These are phyloP conservation scores for Paralinhomoeus sp. DNA, from an alignment of 2,888 invertebrate species.

Conservation along the genomic window DNA sequence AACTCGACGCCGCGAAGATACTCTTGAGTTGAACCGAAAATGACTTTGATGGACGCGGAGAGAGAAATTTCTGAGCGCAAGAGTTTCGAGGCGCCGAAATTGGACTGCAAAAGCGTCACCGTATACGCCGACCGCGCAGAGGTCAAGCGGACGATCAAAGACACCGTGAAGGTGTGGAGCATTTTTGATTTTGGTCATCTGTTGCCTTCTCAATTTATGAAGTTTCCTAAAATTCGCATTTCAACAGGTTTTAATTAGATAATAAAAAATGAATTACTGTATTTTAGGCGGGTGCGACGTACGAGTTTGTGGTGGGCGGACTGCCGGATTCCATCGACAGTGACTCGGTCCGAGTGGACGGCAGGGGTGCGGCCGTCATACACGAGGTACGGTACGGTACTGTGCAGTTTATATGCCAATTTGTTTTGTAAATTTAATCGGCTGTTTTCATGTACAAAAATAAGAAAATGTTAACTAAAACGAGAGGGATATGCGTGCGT, in stretches of 20 bases:
- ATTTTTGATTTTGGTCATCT: no score
- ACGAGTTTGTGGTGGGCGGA: background rate
- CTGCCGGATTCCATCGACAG: constrained; percentile 4
- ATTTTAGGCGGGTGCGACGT: constrained; percentile 1
- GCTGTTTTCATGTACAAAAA: no score
- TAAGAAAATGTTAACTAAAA: no score
- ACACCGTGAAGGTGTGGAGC: constrained; percentile 9
- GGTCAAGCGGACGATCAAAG: constrained; percentile 9
- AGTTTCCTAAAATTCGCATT: no score
- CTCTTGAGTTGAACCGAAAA: no score
- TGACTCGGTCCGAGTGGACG: constrained; percentile 16
- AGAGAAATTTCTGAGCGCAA: background rate
- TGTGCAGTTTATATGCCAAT: background rate
- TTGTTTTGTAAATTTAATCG: background rate
- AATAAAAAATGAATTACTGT: no score
- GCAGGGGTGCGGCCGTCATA: constrained; percentile 12
- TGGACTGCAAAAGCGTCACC: constrained; percentile 5
- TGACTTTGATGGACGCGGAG: no score
- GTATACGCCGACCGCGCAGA: constrained; percentile 19
- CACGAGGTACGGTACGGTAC: constrained; percentile 3
- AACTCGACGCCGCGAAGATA: no score
- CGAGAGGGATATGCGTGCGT: no score
- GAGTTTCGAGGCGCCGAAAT: background rate
- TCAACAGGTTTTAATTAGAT: no score
- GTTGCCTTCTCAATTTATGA: no score